phyloP scores from a whole-genome alignment of 2,113 vertebrate genomes.

The Nannobrachium achirus region DNA sequence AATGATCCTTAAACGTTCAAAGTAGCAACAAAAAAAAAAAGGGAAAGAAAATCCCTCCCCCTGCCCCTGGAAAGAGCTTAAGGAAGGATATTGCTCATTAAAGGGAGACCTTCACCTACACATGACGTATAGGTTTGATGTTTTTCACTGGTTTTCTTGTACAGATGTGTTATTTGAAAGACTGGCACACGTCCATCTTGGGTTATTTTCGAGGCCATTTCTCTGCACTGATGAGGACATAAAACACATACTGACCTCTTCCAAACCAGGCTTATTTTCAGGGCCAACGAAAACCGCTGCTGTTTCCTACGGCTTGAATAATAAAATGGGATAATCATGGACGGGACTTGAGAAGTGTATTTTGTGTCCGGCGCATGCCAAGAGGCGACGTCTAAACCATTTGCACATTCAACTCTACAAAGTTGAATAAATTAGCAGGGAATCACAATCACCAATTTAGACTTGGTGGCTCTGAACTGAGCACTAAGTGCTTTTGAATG shows the following conservation, averaged over 20 bases:
- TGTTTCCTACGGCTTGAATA: not conserved
- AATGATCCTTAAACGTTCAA: slow-evolving; percentile 78
- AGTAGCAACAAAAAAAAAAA: too few relatives aligned
- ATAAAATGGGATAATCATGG: not conserved
- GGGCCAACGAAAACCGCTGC: not conserved
- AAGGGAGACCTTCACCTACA: slow-evolving; percentile 60
- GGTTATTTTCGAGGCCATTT: not conserved
- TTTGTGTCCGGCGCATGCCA: too few relatives aligned
- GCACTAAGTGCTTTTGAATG: not conserved
- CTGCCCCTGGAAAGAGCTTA: slow-evolving; percentile 73
- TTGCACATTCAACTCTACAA: not conserved
- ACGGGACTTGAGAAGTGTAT: not conserved
- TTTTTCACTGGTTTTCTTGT: slow-evolving; percentile 36
- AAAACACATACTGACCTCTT: slow-evolving; percentile 9
- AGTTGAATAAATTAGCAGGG: not conserved
- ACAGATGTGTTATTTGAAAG: slow-evolving; percentile 12
- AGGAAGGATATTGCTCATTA: slow-evolving; percentile 71
- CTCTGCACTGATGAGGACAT: not conserved
- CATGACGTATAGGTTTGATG: slow-evolving; percentile 40
- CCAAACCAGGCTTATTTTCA: slow-evolving; percentile 11
- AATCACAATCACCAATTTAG: not conserved
- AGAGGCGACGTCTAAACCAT: too few relatives aligned
- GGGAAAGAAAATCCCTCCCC: slow-evolving; percentile 71
- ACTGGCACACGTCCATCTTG: slow-evolving; percentile 7
- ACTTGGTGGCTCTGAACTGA: not conserved